Evolutionary conservation across 2,888 invertebrate species (phyloP), one percentile per base, ranked within the genome.

Genomic region (Salticus scenicus): DNA sequence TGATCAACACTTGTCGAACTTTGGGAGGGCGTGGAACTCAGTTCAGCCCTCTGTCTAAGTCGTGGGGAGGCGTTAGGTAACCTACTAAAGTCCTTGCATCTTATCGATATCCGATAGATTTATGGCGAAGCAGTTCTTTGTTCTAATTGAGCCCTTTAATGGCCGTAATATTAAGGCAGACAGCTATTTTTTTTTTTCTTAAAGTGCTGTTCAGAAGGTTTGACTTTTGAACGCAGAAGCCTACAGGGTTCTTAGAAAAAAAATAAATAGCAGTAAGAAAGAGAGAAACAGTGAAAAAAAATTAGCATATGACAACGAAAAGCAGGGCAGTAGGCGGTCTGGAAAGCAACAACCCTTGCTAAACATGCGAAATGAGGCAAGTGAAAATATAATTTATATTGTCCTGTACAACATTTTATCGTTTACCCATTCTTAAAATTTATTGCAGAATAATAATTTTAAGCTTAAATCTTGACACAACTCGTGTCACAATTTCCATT

Each of bases 1-100:
- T 17, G 17, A 7, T 47, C 72, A 27, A 71, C 41, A 80, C 72
- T 80, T 80, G 79, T 73, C 79, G 72, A 80, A 72, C 73, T 73
- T 73, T 37, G 42, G 33, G 14, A 63, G 73, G 79, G 79, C 66
- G 79, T 80, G 27, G 47, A 33, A 42, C 69, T 28, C 64, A 27
- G 63, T 64, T 72, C 79, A 70, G 27, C 79, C 79, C 71, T 63
- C 31, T 63, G 10, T 47, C 28, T 27, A 0, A n/a, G 66, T 24
- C 33, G 41, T 14, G 20, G 69, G 63, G 75, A 75, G 75, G 75
- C 75, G 75, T 75, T 31, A 28, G 37, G 57, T 75, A 66, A 75
- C 75, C 75, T 66, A 75, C 75, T 75, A 75, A 75, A 75, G 17
- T 47, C 64, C 75, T 28, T 75, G 27, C 20, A 47, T n/a, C 47